Evolutionary conservation across 1,140 invertebrate genomes (phyloP).

Genomic region (Neodiprion fabricii): DNA sequence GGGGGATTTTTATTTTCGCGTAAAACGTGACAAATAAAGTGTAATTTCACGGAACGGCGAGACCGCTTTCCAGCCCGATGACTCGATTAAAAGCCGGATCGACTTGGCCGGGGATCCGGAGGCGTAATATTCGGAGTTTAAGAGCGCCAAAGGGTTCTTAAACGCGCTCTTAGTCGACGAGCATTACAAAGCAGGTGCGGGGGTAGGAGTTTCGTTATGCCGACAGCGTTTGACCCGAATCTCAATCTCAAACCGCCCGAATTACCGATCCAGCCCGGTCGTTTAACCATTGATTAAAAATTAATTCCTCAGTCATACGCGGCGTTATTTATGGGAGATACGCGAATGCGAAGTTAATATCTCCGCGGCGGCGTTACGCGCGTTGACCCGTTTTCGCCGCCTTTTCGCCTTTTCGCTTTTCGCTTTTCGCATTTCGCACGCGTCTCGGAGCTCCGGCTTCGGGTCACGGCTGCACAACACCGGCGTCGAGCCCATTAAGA

Average conservation of each 20-base stretch:
- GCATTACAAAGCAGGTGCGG: too few relatives aligned
- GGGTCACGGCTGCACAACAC: too few relatives aligned
- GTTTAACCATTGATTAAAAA: conserved; percentile 2
- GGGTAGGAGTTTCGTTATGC: background rate
- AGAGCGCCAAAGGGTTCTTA: background rate
- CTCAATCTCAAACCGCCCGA: background rate
- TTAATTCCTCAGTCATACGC: background rate
- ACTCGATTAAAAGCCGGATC: background rate
- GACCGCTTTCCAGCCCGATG: background rate
- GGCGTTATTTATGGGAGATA: background rate
- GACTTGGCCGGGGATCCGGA: background rate
- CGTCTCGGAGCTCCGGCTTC: too few relatives aligned
- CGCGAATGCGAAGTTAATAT: background rate
- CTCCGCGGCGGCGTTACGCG: background rate
- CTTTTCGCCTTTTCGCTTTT: background rate
- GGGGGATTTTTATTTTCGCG: background rate
- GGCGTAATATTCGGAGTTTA: background rate
- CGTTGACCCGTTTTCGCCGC: background rate
- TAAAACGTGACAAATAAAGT: background rate
- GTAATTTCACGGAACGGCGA: background rate
- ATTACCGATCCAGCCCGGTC: background rate
- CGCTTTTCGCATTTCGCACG: too few relatives aligned
- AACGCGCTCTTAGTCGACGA: background rate
- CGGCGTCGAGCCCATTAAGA: background rate
- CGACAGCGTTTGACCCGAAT: conserved; percentile 1